These are phyloP conservation scores for Paradoxurus hermaphroditus DNA, from an alignment of 2,113 vertebrate species.

Conservation along the genomic window DNA sequence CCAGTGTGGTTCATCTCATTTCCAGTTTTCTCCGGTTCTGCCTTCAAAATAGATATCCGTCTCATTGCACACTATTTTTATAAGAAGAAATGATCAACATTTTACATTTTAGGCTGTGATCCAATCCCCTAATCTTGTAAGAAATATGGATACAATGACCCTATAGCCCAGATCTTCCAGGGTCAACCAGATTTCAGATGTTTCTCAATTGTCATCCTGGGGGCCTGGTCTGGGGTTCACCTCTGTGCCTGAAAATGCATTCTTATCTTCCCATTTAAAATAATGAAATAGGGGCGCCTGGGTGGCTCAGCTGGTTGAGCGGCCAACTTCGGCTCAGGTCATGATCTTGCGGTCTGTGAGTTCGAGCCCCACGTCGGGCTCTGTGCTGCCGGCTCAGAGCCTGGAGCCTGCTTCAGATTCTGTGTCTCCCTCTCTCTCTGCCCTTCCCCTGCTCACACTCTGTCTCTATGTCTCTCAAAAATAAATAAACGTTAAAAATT, in stretches of 20 bases:
- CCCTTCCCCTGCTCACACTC: too few relatives aligned
- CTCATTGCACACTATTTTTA: constrained; percentile 1
- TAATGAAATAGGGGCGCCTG: constrained; percentile 27
- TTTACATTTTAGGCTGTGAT: constrained; percentile 42
- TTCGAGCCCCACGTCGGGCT: too few relatives aligned
- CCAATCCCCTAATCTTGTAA: not conserved
- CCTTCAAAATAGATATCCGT: constrained; percentile 54
- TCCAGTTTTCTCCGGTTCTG: constrained; percentile 58
- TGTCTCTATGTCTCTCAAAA: too few relatives aligned
- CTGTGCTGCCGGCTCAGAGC: too few relatives aligned
- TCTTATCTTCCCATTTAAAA: not conserved
- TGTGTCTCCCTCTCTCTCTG: too few relatives aligned
- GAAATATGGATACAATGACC: not conserved
- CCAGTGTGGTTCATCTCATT: constrained; percentile 39
- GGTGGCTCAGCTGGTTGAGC: too few relatives aligned
- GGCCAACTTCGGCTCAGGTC: too few relatives aligned
- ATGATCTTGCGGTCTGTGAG: too few relatives aligned
- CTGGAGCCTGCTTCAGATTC: too few relatives aligned
- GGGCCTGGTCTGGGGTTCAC: not conserved
- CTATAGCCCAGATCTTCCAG: not conserved
- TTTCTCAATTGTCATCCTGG: not conserved
- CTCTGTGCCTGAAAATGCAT: not conserved
- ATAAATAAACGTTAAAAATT: too few relatives aligned
- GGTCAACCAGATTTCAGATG: not conserved
- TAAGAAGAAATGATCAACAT: constrained; percentile 49